Base-by-base conservation (phyloP, 2,888 invertebrate species). In the Aphodius sticticus region DNA sequence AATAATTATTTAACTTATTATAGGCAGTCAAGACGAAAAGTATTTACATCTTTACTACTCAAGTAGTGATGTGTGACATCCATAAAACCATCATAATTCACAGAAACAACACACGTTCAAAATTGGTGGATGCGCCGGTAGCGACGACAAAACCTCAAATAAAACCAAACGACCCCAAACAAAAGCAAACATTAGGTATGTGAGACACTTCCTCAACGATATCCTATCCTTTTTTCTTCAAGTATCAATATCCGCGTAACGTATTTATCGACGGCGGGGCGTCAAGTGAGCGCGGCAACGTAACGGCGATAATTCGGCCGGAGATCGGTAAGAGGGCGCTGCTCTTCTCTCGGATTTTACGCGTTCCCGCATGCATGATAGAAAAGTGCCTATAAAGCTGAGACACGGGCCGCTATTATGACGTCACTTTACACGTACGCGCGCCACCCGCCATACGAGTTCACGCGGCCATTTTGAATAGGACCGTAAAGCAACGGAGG, bases 341-440 rank as follows among this genome's bases (percentile, higher is more conserved):
- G 53, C 53, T 53, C 53, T 53, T 53, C 53, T 53, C 53, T 83
- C 83, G 82, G 83, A 84, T 84, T 84, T 83, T 83, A 83, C 82
- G 80, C 80, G 77, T 79, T 82, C 81, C 82, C 82, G 81, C 82
- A 81, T 81, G 82, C 82, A 81, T 82, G 84, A 82, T 81, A 81
- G 82, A 82, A 81, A 83, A 83, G 81, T 81, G 82, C 82, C 83
- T 80, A 84, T 84, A 84, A 84, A 84, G 80, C 83, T 83, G 82
- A 84, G 83, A 83, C 83, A 79, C 82, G 82, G 82, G 80, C 81
- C 78, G 75, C 77, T 81, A 81, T 83, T 83, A 84, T 83, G 83
- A 82, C 84, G 82, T 84, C 82, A 83, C 81, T 83, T 81, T 82
- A 83, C 83, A 83, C 81, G 83, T 81, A 83, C 84, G 84, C 84